Evolutionary conservation across 2,797 vertebrate species (phyloP).

Genomic region (Spea hammondii): DNA sequence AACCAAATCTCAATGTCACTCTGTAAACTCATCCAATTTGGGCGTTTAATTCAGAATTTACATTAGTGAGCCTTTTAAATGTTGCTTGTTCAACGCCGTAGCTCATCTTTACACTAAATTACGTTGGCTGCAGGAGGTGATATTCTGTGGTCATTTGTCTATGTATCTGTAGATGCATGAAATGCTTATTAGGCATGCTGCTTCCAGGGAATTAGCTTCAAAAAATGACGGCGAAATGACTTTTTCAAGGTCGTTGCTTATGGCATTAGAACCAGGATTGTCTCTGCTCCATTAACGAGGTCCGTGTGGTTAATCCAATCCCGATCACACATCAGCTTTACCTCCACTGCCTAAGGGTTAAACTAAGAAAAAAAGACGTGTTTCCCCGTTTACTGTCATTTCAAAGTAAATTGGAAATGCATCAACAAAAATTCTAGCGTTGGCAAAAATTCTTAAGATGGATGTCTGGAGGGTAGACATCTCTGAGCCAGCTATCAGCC

Average conservation of each 20-base stretch:
- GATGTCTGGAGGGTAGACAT: too few species aligned
- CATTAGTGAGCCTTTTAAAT: constrained; percentile 34
- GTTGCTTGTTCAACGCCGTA: constrained; percentile 31
- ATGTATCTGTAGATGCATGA: constrained; percentile 46
- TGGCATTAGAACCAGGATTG: constrained; percentile 29
- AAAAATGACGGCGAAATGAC: constrained; percentile 27
- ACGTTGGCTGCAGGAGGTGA: constrained; percentile 38
- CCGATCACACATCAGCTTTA: background rate
- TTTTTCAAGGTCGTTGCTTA: constrained; percentile 37
- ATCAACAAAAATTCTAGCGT: too few species aligned
- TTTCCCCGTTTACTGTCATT: background rate
- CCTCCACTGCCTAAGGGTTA: too few species aligned
- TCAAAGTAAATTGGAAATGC: background rate
- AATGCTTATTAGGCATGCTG: constrained; percentile 48
- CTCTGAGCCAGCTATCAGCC: too few species aligned
- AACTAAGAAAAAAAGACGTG: too few species aligned
- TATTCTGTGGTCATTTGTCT: constrained; percentile 46
- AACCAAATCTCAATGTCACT: constrained; percentile 34
- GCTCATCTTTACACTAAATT: constrained; percentile 51
- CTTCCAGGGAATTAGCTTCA: constrained; percentile 33
- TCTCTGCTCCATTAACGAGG: background rate
- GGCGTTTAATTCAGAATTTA: constrained; percentile 29
- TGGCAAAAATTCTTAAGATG: too few species aligned
- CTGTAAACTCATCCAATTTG: constrained; percentile 32
- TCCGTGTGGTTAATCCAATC: background rate